These are phyloP conservation scores for Drosophila ohnishii DNA, from an alignment of 1,140 invertebrate species.

Conservation along the genomic window DNA sequence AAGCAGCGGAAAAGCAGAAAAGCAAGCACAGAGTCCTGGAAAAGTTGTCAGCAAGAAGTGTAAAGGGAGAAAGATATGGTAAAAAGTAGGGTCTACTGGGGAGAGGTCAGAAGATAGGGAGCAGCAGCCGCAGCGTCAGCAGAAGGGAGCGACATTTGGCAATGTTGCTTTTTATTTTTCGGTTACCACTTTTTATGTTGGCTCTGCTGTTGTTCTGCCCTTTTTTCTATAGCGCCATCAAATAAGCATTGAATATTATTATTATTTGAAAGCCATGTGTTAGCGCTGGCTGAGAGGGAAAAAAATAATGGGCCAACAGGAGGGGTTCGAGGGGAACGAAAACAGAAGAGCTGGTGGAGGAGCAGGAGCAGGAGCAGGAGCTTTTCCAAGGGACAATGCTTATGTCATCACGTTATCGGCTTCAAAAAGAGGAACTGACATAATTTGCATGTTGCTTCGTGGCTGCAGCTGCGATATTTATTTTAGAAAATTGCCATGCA, in stretches of 20 bases:
- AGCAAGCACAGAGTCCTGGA: conserved; percentile 40
- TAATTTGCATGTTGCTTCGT: conserved; percentile 70
- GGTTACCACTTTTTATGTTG: conserved; percentile 16
- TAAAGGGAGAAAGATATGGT: conserved; percentile 23
- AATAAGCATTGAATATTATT: conserved; percentile 78
- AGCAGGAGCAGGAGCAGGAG: neutral
- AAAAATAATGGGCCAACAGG: neutral
- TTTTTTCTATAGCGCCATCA: conserved; percentile 66
- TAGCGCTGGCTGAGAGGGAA: conserved; percentile 1
- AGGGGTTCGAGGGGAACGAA: neutral
- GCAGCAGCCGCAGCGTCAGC: conserved; percentile 49
- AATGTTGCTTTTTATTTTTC: conserved; percentile 45
- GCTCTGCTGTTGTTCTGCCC: conserved; percentile 15
- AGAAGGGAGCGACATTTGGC: conserved; percentile 63
- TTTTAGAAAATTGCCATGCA: conserved; percentile 67
- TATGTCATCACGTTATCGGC: conserved; percentile 71
- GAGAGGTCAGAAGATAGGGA: conserved; percentile 23
- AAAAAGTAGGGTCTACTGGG: conserved; percentile 3
- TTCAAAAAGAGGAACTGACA: conserved; percentile 55
- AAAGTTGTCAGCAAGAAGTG: conserved; percentile 56
- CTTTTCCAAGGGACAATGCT: conserved; percentile 59
- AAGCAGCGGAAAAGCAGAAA: conserved; percentile 37
- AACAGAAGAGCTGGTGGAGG: neutral
- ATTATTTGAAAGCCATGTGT: conserved; percentile 75
- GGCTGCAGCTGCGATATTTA: conserved; percentile 65